phyloP scores from a whole-genome alignment of 1,140 invertebrate genomes.

The Papilio polyxenes region DNA sequence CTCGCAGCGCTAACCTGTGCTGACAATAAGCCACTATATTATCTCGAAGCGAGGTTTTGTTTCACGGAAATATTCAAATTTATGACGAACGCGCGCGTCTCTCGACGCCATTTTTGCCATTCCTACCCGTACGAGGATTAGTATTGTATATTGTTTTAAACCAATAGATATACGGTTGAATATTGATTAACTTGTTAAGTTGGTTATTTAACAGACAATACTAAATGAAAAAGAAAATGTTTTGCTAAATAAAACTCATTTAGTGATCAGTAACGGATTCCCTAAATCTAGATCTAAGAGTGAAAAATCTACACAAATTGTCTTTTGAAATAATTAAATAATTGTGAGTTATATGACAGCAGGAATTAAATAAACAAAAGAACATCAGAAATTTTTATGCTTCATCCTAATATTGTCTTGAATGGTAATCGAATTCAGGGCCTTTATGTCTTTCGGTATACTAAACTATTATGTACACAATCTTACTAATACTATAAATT shows the following conservation, averaged over 20 bases:
- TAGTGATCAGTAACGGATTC: background rate
- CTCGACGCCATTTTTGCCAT: constrained; percentile 62
- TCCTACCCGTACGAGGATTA: constrained; percentile 50
- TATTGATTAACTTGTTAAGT: background rate
- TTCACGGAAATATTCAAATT: constrained; percentile 74
- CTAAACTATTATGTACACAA: too few relatives aligned
- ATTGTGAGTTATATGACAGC: too few relatives aligned
- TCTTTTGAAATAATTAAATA: background rate
- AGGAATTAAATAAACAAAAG: background rate
- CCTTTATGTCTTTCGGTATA: background rate
- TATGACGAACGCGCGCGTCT: constrained; percentile 65
- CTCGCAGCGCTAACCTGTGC: constrained; percentile 44
- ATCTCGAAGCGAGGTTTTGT: constrained; percentile 60
- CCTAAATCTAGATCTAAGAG: background rate
- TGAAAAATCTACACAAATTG: background rate
- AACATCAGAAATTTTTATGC: background rate
- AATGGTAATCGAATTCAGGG: background rate
- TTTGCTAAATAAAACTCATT: too few relatives aligned
- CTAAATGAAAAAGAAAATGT: too few relatives aligned
- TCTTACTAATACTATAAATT: too few relatives aligned
- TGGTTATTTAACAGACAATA: too few relatives aligned
- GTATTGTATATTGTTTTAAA: constrained; percentile 51
- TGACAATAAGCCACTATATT: constrained; percentile 75
- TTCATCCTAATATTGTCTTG: background rate
- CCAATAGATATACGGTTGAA: background rate